Evolutionary conservation across 1,140 invertebrate genomes (phyloP).

Genomic region (Hypothenemus hampei): DNA sequence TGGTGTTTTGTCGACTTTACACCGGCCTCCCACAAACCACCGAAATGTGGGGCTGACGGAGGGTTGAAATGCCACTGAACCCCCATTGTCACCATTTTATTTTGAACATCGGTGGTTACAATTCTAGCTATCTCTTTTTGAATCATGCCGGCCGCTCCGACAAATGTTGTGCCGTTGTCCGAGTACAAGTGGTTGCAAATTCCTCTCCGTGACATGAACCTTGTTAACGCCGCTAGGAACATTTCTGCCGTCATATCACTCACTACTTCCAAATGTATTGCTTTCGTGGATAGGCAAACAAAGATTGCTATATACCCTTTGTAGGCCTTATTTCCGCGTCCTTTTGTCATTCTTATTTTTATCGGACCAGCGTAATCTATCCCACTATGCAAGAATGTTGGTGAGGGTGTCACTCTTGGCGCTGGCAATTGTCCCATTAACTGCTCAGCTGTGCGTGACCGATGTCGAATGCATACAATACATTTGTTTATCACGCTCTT

Average conservation of each 20-base stretch:
- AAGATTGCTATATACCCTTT: slow-evolving; percentile 9
- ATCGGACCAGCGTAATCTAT: background rate
- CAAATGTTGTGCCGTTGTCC: too few species aligned
- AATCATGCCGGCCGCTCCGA: too few species aligned
- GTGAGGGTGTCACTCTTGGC: background rate
- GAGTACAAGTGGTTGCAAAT: too few species aligned
- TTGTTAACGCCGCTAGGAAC: slow-evolving; percentile 6
- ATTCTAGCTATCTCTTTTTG: too few species aligned
- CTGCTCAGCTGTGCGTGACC: background rate
- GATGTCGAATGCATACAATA: background rate
- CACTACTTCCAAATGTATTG: slow-evolving; percentile 6
- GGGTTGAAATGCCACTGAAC: too few species aligned
- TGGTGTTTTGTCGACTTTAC: too few species aligned
- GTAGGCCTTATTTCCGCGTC: background rate
- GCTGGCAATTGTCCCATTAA: background rate
- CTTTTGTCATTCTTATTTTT: background rate
- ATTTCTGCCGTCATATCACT: background rate
- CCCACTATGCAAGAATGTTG: background rate
- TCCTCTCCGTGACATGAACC: too few species aligned
- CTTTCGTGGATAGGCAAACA: slow-evolving; percentile 11
- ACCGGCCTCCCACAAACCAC: too few species aligned
- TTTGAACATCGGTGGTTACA: too few species aligned
- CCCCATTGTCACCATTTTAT: too few species aligned
- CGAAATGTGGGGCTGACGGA: too few species aligned
- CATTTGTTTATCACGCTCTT: background rate